These are phyloP conservation scores for Brachionus manjavacas DNA, from an alignment of 1,140 invertebrate genomes.

Conservation along the genomic window DNA sequence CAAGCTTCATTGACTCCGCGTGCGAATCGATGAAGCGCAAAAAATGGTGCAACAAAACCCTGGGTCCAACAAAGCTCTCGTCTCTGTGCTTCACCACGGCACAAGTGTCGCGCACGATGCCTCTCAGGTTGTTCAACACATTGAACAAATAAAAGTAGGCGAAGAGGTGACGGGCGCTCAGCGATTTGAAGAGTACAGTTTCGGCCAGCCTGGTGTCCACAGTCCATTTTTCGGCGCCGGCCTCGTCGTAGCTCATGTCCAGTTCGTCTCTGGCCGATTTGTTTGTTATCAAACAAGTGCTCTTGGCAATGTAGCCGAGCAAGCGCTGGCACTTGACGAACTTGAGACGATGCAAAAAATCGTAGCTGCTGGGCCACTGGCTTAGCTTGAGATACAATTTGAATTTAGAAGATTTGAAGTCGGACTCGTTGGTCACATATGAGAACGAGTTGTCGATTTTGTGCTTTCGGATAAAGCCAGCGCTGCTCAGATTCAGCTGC, in stretches of 20 bases:
- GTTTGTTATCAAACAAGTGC: not conserved
- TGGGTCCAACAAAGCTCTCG: not conserved
- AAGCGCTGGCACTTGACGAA: not conserved
- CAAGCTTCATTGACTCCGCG: not conserved
- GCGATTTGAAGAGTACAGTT: conserved; percentile 13
- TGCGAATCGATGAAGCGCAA: not conserved
- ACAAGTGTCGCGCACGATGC: not conserved
- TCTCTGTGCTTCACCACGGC: not conserved
- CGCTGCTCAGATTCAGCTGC: not conserved
- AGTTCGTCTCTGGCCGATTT: not conserved
- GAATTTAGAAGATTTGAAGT: not conserved
- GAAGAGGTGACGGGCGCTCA: not conserved
- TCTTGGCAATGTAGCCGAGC: not conserved
- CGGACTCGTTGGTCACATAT: not conserved
- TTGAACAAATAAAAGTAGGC: not conserved
- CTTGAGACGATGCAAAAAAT: not conserved
- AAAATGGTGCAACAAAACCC: conserved; percentile 4
- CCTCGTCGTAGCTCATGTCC: not conserved
- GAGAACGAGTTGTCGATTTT: conserved; percentile 10
- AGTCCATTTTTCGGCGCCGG: not conserved
- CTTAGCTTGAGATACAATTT: not conserved
- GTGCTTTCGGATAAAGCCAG: conserved; percentile 29
- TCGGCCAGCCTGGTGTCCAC: conserved; percentile 33
- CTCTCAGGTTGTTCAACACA: not conserved
- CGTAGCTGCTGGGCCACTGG: not conserved